Evolutionary conservation across 2,888 invertebrate genomes (phyloP).

Genomic region (Rhodophaea formosa): DNA sequence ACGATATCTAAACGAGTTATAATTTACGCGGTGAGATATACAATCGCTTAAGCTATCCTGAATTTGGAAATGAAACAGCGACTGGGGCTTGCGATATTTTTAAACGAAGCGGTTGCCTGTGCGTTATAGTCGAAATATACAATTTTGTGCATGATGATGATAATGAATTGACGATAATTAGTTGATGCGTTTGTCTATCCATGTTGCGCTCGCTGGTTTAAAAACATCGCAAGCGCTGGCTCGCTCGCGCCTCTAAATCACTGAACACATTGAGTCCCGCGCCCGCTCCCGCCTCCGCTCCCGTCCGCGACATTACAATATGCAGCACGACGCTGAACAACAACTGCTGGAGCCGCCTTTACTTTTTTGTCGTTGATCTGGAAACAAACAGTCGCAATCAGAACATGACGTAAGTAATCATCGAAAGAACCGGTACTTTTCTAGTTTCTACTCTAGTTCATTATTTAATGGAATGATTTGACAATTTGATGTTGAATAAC

Average conservation of each 20-base stretch:
- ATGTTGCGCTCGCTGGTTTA: constrained; percentile 37
- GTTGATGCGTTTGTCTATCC: constrained; percentile 16
- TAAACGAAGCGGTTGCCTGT: constrained; percentile 49
- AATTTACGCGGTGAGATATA: constrained; percentile 66
- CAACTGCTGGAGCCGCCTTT: constrained; percentile 97
- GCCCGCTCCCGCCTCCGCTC: constrained; percentile 46
- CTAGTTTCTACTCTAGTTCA: constrained; percentile 13
- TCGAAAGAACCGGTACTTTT: background rate
- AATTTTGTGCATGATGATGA: constrained; percentile 32
- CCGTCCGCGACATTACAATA: constrained; percentile 86
- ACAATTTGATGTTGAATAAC: background rate
- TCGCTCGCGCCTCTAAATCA: constrained; percentile 58
- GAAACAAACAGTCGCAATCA: constrained; percentile 50
- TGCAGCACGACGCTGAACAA: constrained; percentile 96
- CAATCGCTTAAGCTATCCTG: constrained; percentile 59
- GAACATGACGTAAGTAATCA: constrained; percentile 14
- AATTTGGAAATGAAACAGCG: constrained; percentile 43
- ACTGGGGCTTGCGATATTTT: constrained; percentile 57
- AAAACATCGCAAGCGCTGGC: constrained; percentile 61
- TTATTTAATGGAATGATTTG: constrained; percentile 5
- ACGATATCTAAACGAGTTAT: constrained; percentile 60
- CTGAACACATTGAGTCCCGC: constrained; percentile 70
- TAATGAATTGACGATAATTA: constrained; percentile 19
- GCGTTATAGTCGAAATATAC: constrained; percentile 37
- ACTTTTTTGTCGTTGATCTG: constrained; percentile 97